Evolutionary conservation across 2,113 vertebrate genomes (phyloP).

Genomic region (Scolopax mira): DNA sequence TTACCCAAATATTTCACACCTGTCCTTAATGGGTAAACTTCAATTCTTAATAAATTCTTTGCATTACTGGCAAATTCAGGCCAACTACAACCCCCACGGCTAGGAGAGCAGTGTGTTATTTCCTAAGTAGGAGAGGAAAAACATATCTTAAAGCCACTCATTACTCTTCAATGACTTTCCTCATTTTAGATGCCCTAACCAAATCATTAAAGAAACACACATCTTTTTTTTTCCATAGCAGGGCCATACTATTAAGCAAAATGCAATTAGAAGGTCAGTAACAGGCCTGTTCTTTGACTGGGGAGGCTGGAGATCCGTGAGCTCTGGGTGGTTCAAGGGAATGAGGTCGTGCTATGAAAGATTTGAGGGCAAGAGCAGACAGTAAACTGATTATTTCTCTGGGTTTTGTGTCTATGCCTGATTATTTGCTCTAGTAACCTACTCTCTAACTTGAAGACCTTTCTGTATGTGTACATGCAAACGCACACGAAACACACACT

Average conservation of each 20-base stretch:
- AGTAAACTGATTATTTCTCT: neutral
- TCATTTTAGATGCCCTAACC: neutral
- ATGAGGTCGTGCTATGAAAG: neutral
- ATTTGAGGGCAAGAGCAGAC: neutral
- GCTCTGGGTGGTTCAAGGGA: neutral
- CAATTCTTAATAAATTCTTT: neutral
- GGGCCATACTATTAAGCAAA: neutral
- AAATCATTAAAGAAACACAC: neutral
- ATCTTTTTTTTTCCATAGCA: neutral
- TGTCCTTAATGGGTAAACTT: neutral
- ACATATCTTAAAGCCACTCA: neutral
- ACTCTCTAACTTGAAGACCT: neutral
- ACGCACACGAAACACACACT: neutral
- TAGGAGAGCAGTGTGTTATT: neutral
- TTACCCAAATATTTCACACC: neutral
- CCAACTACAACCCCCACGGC: neutral
- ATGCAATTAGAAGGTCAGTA: fast-evolving
- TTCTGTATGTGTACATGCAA: neutral
- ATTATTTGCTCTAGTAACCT: neutral
- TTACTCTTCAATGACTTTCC: neutral
- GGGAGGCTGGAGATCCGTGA: neutral
- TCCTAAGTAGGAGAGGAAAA: neutral
- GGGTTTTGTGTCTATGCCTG: neutral
- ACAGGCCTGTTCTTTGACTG: neutral
- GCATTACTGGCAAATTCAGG: neutral